phyloP scores from a whole-genome alignment of 23 tunicate genomes.

The Ascidia mentula region DNA sequence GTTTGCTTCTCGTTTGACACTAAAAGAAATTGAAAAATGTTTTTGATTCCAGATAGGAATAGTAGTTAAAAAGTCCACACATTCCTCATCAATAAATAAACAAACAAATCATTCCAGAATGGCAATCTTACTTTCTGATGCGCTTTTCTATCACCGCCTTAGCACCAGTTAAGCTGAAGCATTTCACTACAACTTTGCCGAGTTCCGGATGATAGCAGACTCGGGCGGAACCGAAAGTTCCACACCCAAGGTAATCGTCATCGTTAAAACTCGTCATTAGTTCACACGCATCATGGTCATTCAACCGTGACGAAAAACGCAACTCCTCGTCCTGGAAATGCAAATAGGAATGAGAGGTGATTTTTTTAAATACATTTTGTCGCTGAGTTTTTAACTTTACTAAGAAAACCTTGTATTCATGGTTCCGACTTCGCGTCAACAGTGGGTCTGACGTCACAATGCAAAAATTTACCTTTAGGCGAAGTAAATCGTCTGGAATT shows the following conservation, averaged over 20 bases:
- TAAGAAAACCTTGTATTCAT: too few relatives aligned
- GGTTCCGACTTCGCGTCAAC: too few relatives aligned
- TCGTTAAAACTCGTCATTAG: not conserved
- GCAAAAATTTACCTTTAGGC: too few relatives aligned
- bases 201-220: not conserved
- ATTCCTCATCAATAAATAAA: not conserved
- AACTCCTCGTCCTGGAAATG: not conserved
- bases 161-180: not conserved
- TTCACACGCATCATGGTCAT: not conserved
- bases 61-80: not conserved
- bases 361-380: too few relatives aligned
- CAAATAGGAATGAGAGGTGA: too few relatives aligned
- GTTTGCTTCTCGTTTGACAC: slow-evolving; percentile 1
- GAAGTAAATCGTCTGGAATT: too few relatives aligned
- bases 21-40: not conserved
- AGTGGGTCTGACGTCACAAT: too few relatives aligned
- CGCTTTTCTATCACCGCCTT: not conserved
- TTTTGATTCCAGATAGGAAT: not conserved
- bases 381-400: too few relatives aligned
- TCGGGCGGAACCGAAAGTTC: not conserved
- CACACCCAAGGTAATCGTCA: not conserved
- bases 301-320: not conserved
- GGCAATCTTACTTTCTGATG: not conserved
- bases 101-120: not conserved
- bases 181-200: not conserved